Conservation (phyloP, 2,797 vertebrate species). For the Scleropages formosus region DNA sequence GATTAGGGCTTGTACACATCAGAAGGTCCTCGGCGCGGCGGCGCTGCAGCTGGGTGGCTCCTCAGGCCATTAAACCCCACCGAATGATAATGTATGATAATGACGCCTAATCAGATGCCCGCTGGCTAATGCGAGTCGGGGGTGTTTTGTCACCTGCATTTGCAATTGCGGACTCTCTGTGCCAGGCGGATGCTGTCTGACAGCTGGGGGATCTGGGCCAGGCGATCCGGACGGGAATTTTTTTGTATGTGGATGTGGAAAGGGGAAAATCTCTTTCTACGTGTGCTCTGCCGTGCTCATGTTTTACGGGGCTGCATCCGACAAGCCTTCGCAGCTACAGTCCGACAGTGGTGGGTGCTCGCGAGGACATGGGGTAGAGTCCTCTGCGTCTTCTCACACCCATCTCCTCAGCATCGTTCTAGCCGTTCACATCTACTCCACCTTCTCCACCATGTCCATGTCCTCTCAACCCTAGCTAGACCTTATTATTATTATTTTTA, state of each 20-base stretch:
- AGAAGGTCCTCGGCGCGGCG: conserved; percentile 56
- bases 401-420: too few species aligned
- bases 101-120: conserved; percentile 83
- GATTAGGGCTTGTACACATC: conserved; percentile 67
- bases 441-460: too few species aligned
- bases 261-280: background rate
- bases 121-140: conserved; percentile 75
- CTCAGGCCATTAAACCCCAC: conserved; percentile 91
- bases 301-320: background rate
- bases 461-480: too few species aligned
- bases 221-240: conserved; percentile 28
- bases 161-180: conserved; percentile 68
- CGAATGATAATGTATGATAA: conserved; percentile 98
- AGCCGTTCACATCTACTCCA: too few species aligned
- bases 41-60: conserved; percentile 75
- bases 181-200: conserved; percentile 62
- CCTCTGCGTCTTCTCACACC: too few species aligned
- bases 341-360: background rate
- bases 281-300: background rate
- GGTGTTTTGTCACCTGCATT: conserved; percentile 81
- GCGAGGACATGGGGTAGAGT: too few species aligned
- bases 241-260: background rate
- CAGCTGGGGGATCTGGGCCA: conserved; percentile 60
- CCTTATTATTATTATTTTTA: too few species aligned
- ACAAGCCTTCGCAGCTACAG: too few species aligned